Base-by-base conservation (phyloP, 2,797 vertebrate species). In the Falco cherrug region DNA sequence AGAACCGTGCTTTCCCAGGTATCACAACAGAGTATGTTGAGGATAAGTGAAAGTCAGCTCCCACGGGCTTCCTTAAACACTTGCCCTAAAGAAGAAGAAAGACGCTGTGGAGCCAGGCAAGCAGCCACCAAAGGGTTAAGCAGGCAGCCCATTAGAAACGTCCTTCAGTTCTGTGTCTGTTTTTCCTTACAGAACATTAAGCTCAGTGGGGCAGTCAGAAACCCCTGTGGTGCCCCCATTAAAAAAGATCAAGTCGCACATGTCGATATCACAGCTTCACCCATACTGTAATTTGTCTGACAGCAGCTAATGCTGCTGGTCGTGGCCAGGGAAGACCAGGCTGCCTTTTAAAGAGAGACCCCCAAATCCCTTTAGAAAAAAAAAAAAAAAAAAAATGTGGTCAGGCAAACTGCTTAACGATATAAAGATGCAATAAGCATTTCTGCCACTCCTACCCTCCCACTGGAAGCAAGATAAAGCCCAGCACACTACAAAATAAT, bases 121-220 rank as follows among this genome's bases (percentile, higher is more conserved):
- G 97, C 97, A 91, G 98, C 97, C 97, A 96, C 96, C 96, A 97
- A 98, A 98, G 98, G 98, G 98, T 98, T 98, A 98, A 98, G 97
- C 98, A 97, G 95, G 95, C 97, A 98, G 97, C 97, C 98, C 98
- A 98, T 98, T 98, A 98, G 97, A 82, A 91, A 98, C 95, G 97
- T 97, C 98, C 98, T 98, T 98, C 97, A 97, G 98, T 97, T 98
- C 97, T 89, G 96, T 96, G 96, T 96, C 98, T 98, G 98, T 98
- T 98, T 98, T 97, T 97, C 97, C 98, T 98, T 97, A 97, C 97
- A 98, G 97, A 98, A 98, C 97, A 98, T 98, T 98, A 98, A 98
- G 98, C 98, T 98, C 99, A 98, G 98, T 98, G 98, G 98, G 98
- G 96, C 97, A 98, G 98, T 97, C 98, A 95, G 95, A 97, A 97